Conservation (phyloP, 64 coral and sea anemone species). For the Hydrozoanthus tunicans region DNA sequence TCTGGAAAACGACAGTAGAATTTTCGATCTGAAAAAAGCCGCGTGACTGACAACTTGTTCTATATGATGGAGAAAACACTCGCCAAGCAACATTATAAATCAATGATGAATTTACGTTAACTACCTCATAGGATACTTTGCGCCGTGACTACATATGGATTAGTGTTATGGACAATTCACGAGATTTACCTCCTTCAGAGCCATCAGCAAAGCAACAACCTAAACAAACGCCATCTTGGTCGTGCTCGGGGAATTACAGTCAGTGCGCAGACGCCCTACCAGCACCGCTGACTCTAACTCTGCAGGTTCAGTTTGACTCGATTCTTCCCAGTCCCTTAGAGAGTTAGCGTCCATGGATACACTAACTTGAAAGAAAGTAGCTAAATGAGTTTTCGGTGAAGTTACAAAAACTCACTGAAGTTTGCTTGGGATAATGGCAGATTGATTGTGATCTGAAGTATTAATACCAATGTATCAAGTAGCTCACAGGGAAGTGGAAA, state of each 20-base stretch:
- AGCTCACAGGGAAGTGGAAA: conserved; percentile 88
- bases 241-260: not conserved
- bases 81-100: too few species aligned
- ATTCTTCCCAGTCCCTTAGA: not conserved
- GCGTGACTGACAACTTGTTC: too few species aligned
- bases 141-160: not conserved
- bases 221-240: conserved; percentile 36
- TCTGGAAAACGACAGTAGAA: too few species aligned
- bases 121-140: not conserved
- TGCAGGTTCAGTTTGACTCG: not conserved
- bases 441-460: not conserved
- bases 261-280: conserved; percentile 9
- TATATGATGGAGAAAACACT: too few species aligned
- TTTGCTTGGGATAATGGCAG: not conserved
- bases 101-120: not conserved
- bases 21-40: too few species aligned
- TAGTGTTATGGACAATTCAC: not conserved
- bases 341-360: not conserved
- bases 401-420: not conserved
- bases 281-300: conserved; percentile 12
- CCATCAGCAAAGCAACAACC: conserved; percentile 33
- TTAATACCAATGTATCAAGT: conserved; percentile 71
- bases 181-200: not conserved
- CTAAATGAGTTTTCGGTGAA: not conserved
- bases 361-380: not conserved